Evolutionary conservation across 2,113 vertebrate species (phyloP), one percentile per base, ranked within the genome.

Genomic region (Cygnus buccinator): DNA sequence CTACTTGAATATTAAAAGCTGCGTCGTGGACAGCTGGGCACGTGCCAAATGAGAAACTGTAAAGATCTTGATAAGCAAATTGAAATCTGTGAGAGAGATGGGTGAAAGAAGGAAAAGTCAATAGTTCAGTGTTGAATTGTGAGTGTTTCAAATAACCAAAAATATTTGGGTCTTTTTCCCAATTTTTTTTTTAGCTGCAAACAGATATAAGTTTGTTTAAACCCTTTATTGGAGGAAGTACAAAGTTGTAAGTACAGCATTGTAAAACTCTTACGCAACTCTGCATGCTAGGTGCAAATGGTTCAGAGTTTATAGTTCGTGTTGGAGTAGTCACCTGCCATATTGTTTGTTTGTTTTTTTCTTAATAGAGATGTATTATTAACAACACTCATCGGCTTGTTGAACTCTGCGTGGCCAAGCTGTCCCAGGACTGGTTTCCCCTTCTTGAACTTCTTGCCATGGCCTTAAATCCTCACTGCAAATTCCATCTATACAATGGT

Each of bases 391-490:
- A 99, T 97, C 99, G 99, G 78, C 98, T 99, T 97, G 99, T 99
- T 94, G 99, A 99, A 94, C 98, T 99, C 23, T 99, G 99, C 98
- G 99, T 99, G 98, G 98, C 99, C 97, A 99, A 99, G 98, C 98
- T 99, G 97, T 99, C 99, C 98, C 99, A 99, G 98, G 99, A 99
- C 96, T 99, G 99, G 99, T 99, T 99, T 98, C 99, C 99, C 96
- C 98, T 99, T 98, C 98, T 99, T 97, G 99, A 99, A 99, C 99
- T 99, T 96, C 98, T 99, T 98, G 99, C 99, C 88, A 99, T 99
- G 99, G 99, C 99, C 98, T 99, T 99, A 98, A 99, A 99, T 98
- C 99, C 99, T 97, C 99, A 99, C 98, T 99, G 99, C 99, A 99
- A 99, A 98, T 99, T 99, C 97, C 99, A 99, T 98, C 99, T 99